A percentile compares a stretch with the other conserved stretches of the same genome.
These are phyloP conservation scores for Sebastiscus albofasciatus DNA, from an alignment of 2,797 vertebrate species.

Conservation along the genomic window DNA sequence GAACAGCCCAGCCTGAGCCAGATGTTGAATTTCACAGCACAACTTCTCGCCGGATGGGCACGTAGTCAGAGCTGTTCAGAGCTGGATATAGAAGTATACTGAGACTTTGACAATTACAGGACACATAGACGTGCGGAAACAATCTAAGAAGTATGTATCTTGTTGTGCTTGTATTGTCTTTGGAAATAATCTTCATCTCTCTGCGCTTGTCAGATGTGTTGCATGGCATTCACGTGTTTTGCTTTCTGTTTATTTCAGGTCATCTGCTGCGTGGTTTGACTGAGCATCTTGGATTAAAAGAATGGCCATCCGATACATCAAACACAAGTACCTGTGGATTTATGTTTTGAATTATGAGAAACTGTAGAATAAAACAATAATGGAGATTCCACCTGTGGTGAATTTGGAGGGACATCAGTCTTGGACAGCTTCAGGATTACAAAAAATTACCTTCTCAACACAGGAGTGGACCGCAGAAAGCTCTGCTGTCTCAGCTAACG, in stretches of 20 bases:
- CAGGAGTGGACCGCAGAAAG: slow-evolving; percentile 44
- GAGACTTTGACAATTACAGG: background rate
- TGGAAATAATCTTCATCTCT: background rate
- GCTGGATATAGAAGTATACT: background rate
- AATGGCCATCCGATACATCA: slow-evolving; percentile 65
- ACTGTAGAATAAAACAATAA: slow-evolving; percentile 72
- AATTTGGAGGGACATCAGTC: slow-evolving; percentile 64
- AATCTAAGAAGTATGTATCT: slow-evolving; percentile 14
- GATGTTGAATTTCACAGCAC: slow-evolving; percentile 78
- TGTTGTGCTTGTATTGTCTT: slow-evolving; percentile 2
- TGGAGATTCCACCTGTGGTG: slow-evolving; percentile 78
- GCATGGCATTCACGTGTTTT: slow-evolving; percentile 27
- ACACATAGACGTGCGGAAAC: slow-evolving; percentile 1
- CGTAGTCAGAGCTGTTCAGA: slow-evolving; percentile 16
- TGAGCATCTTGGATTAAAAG: slow-evolving; percentile 42
- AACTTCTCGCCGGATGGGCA: slow-evolving; percentile 33
- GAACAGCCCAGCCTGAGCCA: slow-evolving; percentile 76
- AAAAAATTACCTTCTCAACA: slow-evolving; percentile 49
- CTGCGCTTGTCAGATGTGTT: slow-evolving; percentile 5
- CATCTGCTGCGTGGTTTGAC: slow-evolving; percentile 21
- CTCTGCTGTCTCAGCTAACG: slow-evolving; percentile 44
- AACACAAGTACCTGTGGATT: slow-evolving; percentile 74
- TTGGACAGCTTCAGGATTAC: slow-evolving; percentile 46
- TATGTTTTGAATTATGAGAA: slow-evolving; percentile 73
- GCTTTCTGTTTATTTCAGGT: slow-evolving; percentile 62